Evolutionary conservation across 2,113 vertebrate species (phyloP).

Genomic region (Malurus elegans): DNA sequence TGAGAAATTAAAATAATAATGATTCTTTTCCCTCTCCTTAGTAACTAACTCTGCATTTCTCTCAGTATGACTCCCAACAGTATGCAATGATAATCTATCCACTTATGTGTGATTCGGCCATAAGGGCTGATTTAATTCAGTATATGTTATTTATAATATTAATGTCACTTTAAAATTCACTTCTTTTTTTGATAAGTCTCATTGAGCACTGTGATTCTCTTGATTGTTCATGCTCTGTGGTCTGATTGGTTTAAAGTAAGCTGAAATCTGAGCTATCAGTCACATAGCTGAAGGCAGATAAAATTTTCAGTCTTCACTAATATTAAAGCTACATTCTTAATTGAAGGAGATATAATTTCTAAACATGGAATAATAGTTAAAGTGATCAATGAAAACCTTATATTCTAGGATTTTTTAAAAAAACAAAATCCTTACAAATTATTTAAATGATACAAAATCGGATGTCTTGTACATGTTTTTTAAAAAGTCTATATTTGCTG

Average conservation of each 20-base stretch:
- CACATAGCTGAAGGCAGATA: background rate
- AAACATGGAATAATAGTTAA: background rate
- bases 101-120: background rate
- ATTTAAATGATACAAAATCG: background rate
- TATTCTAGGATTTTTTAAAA: background rate
- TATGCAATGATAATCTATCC: background rate
- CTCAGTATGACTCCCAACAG: background rate
- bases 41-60: background rate
- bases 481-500: background rate
- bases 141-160: background rate
- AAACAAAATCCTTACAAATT: background rate
- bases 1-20: background rate
- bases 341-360: background rate
- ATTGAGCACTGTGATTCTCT: background rate
- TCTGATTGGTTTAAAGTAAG: background rate
- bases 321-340: background rate
- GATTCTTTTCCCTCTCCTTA: background rate
- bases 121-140: background rate
- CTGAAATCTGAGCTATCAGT: background rate
- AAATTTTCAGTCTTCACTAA: background rate
- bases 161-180: background rate
- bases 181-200: background rate
- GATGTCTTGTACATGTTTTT: background rate
- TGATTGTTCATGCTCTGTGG: background rate
- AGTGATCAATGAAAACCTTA: background rate